These are phyloP conservation scores for Platygyra sinensis DNA, from an alignment of 64 coral and sea anemone genomes.

Conservation along the genomic window DNA sequence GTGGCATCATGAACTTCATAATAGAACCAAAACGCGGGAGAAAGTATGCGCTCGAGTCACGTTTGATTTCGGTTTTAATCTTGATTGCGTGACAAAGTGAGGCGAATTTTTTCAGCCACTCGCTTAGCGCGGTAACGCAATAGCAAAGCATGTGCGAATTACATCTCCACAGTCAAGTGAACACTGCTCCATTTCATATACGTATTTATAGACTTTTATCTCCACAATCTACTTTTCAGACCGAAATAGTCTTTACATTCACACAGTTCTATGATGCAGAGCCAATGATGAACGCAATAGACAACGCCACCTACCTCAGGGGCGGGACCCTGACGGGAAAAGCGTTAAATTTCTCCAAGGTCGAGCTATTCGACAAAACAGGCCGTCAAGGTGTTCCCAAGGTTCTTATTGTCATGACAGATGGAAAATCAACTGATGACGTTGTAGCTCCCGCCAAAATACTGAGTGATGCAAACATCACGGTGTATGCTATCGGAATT, in stretches of 20 bases:
- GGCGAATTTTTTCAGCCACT: no score
- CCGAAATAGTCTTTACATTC: background rate
- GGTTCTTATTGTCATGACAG: conserved; percentile 53
- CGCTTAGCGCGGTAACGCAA: no score
- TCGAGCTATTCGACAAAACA: conserved; percentile 17
- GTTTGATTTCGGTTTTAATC: no score
- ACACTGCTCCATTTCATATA: background rate
- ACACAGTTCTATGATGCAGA: background rate
- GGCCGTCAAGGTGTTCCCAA: background rate
- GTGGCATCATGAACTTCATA: no score
- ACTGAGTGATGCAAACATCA: conserved; percentile 9
- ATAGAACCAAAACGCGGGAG: no score
- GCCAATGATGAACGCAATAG: conserved; percentile 2
- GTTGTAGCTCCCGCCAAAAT: background rate
- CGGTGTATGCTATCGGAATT: conserved; percentile 28
- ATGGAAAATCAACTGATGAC: conserved; percentile 38
- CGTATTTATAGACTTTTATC: background rate
- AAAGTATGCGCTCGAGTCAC: no score
- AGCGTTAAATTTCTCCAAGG: conserved; percentile 11
- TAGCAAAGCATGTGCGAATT: no score
- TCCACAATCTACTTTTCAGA: background rate
- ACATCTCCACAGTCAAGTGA: no score
- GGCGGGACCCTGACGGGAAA: conserved; percentile 11
- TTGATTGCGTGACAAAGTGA: no score
- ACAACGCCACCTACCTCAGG: background rate